A percentile compares a stretch with the other conserved stretches of the same genome.
Evolutionary conservation across 2,797 vertebrate genomes (phyloP).

Genomic region (Morus bassanus): DNA sequence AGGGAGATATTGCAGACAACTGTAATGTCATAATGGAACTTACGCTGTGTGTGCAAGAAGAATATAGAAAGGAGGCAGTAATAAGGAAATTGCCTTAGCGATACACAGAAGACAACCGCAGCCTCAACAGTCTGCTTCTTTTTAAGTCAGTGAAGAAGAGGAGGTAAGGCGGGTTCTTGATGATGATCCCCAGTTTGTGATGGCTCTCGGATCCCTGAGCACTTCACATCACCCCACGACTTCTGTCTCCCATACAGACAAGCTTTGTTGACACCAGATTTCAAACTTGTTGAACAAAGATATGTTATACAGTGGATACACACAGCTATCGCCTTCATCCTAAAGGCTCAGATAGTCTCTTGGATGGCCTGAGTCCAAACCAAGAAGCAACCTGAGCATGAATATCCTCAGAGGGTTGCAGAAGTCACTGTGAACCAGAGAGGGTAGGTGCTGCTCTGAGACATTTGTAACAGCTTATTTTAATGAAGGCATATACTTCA

Average conservation of each 20-base stretch:
- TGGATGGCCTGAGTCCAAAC: not conserved
- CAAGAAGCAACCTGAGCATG: not conserved
- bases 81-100: not conserved
- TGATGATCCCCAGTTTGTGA: not conserved
- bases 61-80: not conserved
- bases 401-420: not conserved
- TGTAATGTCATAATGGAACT: not conserved
- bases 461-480: not conserved
- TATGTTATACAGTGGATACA: not conserved
- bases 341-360: too few relatives aligned
- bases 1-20: conserved; percentile 3
- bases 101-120: not conserved
- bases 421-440: not conserved
- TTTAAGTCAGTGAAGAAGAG: not conserved
- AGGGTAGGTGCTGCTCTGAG: not conserved
- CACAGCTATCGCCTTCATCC: not conserved
- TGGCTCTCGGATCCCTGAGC: not conserved
- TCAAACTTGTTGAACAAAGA: not conserved
- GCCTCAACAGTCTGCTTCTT: not conserved
- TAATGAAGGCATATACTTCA: not conserved
- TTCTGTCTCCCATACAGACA: not conserved
- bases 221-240: not conserved
- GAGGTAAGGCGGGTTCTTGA: not conserved
- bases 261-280: not conserved
- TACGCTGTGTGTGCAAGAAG: not conserved